Evolutionary conservation across 2,888 invertebrate genomes (phyloP).

Genomic region (Cordilura impudica): DNA sequence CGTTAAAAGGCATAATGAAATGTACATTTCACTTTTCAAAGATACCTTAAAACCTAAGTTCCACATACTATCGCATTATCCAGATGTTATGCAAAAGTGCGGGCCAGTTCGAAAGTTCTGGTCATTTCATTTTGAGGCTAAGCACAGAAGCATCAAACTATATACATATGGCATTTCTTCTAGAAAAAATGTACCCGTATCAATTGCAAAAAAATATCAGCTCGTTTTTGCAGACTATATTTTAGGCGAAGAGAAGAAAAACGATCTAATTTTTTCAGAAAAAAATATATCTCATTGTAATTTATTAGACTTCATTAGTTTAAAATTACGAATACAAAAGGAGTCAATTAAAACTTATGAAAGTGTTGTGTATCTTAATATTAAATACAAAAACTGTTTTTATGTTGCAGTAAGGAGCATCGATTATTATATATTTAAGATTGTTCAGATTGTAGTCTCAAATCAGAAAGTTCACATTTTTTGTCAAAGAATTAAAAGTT

Average conservation of each 20-base stretch:
- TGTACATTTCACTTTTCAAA: constrained; percentile 37
- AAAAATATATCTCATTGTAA: not conserved
- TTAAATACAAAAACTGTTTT: not conserved
- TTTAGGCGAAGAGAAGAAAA: not conserved
- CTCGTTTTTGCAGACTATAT: constrained; percentile 17
- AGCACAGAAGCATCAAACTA: constrained; percentile 50
- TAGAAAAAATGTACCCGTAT: constrained; percentile 36
- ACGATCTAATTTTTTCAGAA: not conserved
- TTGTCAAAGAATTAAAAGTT: not conserved
- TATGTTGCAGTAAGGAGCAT: not conserved
- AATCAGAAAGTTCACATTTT: no score
- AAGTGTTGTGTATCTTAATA: not conserved
- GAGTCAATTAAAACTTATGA: not conserved
- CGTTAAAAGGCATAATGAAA: constrained; percentile 6
- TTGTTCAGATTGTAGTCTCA: not conserved
- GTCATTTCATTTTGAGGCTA: constrained; percentile 57
- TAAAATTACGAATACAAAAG: not conserved
- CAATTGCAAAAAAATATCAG: constrained; percentile 42
- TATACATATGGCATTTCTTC: constrained; percentile 50
- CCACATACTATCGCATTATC: constrained; percentile 52
- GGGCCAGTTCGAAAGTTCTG: constrained; percentile 53
- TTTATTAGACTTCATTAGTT: not conserved
- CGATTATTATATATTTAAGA: not conserved
- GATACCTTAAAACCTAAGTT: constrained; percentile 55
- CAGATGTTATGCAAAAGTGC: constrained; percentile 42